Evolutionary conservation across 2,888 invertebrate genomes (phyloP).

Genomic region (Sturmia bella): DNA sequence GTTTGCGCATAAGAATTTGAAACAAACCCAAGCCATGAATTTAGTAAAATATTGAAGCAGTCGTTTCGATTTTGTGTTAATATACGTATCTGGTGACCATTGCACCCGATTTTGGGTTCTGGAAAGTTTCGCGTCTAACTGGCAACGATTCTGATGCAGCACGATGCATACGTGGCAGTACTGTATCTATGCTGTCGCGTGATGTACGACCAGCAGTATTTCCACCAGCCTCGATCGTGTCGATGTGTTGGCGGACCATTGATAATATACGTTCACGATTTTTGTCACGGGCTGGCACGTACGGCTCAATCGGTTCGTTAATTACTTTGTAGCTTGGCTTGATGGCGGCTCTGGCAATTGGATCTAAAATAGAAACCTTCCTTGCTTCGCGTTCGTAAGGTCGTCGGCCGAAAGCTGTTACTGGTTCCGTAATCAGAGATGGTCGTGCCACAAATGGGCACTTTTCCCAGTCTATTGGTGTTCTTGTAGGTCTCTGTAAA

Average conservation of each 20-base stretch:
- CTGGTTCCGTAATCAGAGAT: conserved; percentile 91
- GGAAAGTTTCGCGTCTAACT: conserved; percentile 76
- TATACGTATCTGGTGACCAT: conserved; percentile 77
- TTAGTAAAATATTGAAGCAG: neutral
- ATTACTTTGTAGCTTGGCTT: conserved; percentile 84
- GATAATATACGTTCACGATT: conserved; percentile 86
- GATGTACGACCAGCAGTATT: conserved; percentile 84
- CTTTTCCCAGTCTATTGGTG: conserved; percentile 93
- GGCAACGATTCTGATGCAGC: conserved; percentile 76
- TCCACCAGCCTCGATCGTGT: conserved; percentile 83
- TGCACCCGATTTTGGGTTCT: conserved; percentile 78
- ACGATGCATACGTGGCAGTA: conserved; percentile 85
- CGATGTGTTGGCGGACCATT: conserved; percentile 84
- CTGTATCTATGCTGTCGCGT: conserved; percentile 86
- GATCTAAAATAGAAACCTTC: conserved; percentile 82
- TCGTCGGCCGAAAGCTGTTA: conserved; percentile 91
- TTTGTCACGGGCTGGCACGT: conserved; percentile 86
- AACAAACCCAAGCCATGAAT: conserved; percentile 16
- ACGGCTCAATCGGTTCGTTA: conserved; percentile 85
- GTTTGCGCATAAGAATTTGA: neutral
- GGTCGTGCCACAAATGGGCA: conserved; percentile 93
- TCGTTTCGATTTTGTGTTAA: conserved; percentile 1
- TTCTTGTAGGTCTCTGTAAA: conserved; percentile 82
- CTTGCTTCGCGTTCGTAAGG: conserved; percentile 78
- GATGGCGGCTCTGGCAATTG: conserved; percentile 85